Percentiles rank a stretch among this genome's conserved stretches.
Conservation (phyloP, 2,888 invertebrate genomes). For the Hetaerina titia region DNA sequence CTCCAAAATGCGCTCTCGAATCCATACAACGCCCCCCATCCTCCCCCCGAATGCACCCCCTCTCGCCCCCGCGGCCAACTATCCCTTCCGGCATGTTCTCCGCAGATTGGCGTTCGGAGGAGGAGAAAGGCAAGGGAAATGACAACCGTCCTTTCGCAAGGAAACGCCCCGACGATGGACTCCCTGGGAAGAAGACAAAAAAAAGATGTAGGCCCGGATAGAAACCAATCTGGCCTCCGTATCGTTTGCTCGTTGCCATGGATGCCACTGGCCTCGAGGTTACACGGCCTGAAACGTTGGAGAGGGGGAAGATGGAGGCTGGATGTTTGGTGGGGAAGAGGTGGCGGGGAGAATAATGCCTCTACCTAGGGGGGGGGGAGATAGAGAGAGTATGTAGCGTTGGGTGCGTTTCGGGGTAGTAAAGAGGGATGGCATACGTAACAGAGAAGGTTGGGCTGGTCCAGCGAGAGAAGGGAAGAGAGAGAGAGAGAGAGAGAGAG, state of each 20-base stretch:
- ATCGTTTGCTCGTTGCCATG: neutral
- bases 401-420: no score
- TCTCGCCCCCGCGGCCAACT: neutral
- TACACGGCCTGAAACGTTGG: neutral
- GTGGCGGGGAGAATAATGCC: neutral
- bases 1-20: neutral
- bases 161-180: conserved; percentile 15
- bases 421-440: no score
- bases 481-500: neutral
- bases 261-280: neutral
- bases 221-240: conserved; percentile 17
- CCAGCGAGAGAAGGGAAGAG: no score
- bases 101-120: neutral
- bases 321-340: neutral
- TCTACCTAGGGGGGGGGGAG: neutral
- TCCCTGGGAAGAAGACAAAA: neutral
- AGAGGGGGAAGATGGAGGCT: neutral
- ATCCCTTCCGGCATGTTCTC: neutral
- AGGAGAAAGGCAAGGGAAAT: neutral
- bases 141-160: neutral
- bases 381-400: no score
- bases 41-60: neutral
- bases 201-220: neutral
- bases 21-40: neutral
- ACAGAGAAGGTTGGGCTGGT: no score